Evolutionary conservation across 1,140 invertebrate species (phyloP).

Genomic region (Palaemon carinicauda): DNA sequence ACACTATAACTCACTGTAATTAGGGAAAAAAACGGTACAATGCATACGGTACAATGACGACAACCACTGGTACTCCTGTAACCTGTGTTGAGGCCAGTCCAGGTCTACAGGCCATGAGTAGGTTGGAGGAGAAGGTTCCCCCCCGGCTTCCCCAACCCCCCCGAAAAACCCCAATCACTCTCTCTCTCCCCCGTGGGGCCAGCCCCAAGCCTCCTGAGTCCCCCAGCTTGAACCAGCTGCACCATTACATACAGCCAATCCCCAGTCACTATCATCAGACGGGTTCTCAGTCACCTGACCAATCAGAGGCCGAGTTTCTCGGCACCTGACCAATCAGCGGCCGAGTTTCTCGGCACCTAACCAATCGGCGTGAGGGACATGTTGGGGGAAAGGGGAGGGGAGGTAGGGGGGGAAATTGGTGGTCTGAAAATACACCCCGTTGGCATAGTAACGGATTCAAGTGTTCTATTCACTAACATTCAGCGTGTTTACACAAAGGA

Average conservation of each 20-base stretch:
- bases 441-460: conserved; percentile 46
- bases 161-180: not conserved
- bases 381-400: conserved; percentile 8
- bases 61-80: conserved; percentile 29
- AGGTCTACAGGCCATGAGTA: conserved; percentile 30
- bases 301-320: conserved; percentile 41
- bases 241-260: conserved; percentile 55
- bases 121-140: conserved; percentile 24
- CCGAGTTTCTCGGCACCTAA: conserved; percentile 49
- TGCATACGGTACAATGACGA: not conserved
- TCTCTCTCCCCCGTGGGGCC: no score
- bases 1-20: not conserved
- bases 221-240: conserved; percentile 53
- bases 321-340: conserved; percentile 48
- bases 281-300: conserved; percentile 55
- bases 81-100: conserved; percentile 33
- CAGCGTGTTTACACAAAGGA: conserved; percentile 50
- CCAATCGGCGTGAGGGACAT: conserved; percentile 52
- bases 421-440: conserved; percentile 55
- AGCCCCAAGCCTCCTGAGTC: conserved; percentile 47
- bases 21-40: not conserved
- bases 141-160: conserved; percentile 1
- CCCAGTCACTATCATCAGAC: conserved; percentile 53
- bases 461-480: conserved; percentile 38
- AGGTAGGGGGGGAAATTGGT: conserved; percentile 43